Evolutionary conservation across 1,140 invertebrate genomes (phyloP).

Genomic region (Bombus difficillimus): DNA sequence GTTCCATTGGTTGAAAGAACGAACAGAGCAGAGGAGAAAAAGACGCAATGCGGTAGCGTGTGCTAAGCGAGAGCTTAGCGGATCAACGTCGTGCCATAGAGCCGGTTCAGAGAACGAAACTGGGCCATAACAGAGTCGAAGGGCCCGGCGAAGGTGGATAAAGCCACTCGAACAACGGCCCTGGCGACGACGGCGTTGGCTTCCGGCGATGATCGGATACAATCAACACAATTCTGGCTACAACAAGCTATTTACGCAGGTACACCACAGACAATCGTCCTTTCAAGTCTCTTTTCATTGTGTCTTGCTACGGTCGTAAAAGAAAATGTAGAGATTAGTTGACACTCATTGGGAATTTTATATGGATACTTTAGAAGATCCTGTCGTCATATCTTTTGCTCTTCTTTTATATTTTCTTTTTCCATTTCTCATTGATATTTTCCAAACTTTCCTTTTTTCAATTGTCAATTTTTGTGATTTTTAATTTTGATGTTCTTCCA

Average conservation of each 20-base stretch:
- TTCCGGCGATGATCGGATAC: constrained; percentile 88
- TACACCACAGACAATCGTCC: constrained; percentile 71
- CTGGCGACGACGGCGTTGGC: constrained; percentile 69
- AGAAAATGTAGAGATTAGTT: too few species aligned
- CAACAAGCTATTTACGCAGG: constrained; percentile 95
- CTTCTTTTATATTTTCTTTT: neutral
- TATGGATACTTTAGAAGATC: too few species aligned
- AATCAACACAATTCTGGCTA: constrained; percentile 91
- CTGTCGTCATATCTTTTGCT: too few species aligned
- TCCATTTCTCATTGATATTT: neutral
- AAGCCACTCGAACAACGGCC: constrained; percentile 62
- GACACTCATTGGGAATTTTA: too few species aligned
- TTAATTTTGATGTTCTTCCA: neutral
- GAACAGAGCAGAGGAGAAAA: neutral
- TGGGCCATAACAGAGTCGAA: constrained; percentile 23
- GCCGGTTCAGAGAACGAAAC: constrained; percentile 18
- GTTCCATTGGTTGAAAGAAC: neutral
- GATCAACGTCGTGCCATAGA: constrained; percentile 42
- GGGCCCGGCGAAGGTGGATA: constrained; percentile 35
- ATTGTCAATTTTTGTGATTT: neutral
- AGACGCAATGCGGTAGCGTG: constrained; percentile 69
- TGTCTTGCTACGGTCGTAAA: too few species aligned
- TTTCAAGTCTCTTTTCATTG: neutral
- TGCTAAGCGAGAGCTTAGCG: constrained; percentile 61
- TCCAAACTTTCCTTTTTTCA: neutral